Conservation (phyloP, 2,797 vertebrate genomes). For the Esox masquinongy region DNA sequence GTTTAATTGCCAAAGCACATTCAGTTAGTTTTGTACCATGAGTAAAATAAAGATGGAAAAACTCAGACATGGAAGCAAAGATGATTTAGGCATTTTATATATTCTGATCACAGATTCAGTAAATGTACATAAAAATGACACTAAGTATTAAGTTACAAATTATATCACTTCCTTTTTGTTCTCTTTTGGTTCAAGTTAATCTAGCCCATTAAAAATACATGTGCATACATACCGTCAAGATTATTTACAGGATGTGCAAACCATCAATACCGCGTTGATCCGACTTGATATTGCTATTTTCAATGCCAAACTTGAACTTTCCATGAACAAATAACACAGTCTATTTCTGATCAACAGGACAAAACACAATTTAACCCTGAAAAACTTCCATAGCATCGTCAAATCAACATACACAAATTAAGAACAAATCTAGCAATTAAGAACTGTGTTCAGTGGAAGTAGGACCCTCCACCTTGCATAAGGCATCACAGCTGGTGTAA, state of each 20-base stretch:
- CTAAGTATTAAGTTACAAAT: constrained; percentile 68
- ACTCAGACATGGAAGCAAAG: constrained; percentile 79
- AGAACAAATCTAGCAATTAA: constrained; percentile 66
- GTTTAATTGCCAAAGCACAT: constrained; percentile 1
- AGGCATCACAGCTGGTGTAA: constrained; percentile 73
- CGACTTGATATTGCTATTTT: constrained; percentile 76
- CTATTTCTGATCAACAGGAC: constrained; percentile 44
- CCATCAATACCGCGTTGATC: constrained; percentile 64
- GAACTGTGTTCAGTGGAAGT: constrained; percentile 70
- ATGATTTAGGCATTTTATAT: constrained; percentile 88
- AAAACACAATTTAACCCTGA: constrained; percentile 59
- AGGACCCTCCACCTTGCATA: constrained; percentile 73
- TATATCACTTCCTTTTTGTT: constrained; percentile 49
- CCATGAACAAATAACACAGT: constrained; percentile 40
- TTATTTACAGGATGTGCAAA: constrained; percentile 81
- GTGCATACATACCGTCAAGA: constrained; percentile 66
- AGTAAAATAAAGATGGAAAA: constrained; percentile 48
- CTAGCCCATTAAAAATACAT: constrained; percentile 70
- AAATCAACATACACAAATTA: constrained; percentile 50
- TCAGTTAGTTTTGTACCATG: background rate
- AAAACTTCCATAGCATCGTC: constrained; percentile 51
- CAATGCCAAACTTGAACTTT: constrained; percentile 27
- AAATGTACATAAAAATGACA: constrained; percentile 87
- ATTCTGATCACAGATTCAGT: constrained; percentile 79
- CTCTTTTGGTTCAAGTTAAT: constrained; percentile 64